These are phyloP conservation scores for Leptinotarsa tumamoca DNA, from an alignment of 2,888 invertebrate genomes.

Conservation along the genomic window DNA sequence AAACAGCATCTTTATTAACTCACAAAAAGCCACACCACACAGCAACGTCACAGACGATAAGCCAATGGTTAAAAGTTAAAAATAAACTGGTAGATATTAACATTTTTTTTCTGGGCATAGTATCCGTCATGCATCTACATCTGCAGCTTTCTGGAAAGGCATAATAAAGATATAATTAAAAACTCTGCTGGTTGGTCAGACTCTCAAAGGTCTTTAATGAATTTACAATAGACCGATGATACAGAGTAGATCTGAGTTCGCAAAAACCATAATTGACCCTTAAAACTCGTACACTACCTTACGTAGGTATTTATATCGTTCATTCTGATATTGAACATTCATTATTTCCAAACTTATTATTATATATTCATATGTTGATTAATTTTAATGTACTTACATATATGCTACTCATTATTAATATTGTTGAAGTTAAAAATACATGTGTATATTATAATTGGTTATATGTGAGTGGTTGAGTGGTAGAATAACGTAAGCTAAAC, in stretches of 20 bases:
- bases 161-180: constrained; percentile 41
- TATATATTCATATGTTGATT: too few species aligned
- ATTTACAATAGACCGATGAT: constrained; percentile 35
- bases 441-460: not conserved
- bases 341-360: not conserved
- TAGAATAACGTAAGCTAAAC: too few species aligned
- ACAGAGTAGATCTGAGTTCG: not conserved
- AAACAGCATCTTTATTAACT: not conserved
- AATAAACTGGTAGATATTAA: constrained; percentile 43
- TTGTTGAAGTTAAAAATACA: too few species aligned
- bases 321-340: not conserved
- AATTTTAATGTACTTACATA: too few species aligned
- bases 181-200: constrained; percentile 46
- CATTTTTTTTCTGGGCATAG: constrained; percentile 40
- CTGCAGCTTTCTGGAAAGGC: constrained; percentile 42
- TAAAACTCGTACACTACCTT: not conserved
- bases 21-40: constrained; percentile 40
- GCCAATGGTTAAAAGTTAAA: constrained; percentile 46
- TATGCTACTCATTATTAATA: too few species aligned
- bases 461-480: not conserved
- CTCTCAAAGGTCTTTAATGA: constrained; percentile 41
- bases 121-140: constrained; percentile 49
- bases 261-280: not conserved
- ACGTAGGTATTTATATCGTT: not conserved
- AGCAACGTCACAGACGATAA: constrained; percentile 42